Conservation (phyloP, 2,797 vertebrate species). For the Oreortyx pictus region DNA sequence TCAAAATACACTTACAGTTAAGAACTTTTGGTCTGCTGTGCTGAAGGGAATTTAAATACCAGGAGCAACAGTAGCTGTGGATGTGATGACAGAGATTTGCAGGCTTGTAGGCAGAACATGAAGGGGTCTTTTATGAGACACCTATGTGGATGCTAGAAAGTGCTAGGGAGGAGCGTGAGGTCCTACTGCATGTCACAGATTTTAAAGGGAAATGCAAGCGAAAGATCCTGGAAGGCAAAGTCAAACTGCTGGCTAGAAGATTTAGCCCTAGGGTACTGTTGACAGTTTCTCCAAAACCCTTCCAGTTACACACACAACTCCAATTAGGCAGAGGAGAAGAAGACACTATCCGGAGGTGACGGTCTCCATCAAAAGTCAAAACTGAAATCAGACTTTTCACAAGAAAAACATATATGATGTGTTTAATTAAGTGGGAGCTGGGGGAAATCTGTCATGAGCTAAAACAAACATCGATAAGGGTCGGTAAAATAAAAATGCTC, state of each 20-base stretch:
- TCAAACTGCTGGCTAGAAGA: slow-evolving; percentile 29
- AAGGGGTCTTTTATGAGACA: neutral
- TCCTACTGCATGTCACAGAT: neutral
- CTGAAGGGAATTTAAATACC: neutral
- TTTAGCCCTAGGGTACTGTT: slow-evolving; percentile 54
- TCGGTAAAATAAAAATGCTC: neutral
- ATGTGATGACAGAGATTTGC: neutral
- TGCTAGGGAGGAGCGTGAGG: neutral
- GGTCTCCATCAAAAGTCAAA: slow-evolving; percentile 53
- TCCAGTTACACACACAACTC: neutral
- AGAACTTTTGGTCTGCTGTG: neutral
- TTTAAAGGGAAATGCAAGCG: neutral
- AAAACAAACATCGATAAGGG: slow-evolving; percentile 42
- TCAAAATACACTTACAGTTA: neutral
- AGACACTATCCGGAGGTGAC: slow-evolving; percentile 21
- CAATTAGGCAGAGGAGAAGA: slow-evolving; percentile 56
- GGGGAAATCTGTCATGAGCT: slow-evolving; percentile 47
- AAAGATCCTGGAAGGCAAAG: slow-evolving; percentile 52
- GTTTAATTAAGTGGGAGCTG: slow-evolving; percentile 61
- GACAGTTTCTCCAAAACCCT: slow-evolving; percentile 54
- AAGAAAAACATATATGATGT: slow-evolving; percentile 24
- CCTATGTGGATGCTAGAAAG: neutral
- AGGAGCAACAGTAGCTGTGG: neutral
- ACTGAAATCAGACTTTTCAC: slow-evolving; percentile 31
- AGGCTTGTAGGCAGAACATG: neutral